Percentiles rank a stretch among this genome's conserved stretches.
These are phyloP conservation scores for Antennarius maculatus DNA, from an alignment of 2,797 vertebrate species.

Conservation along the genomic window DNA sequence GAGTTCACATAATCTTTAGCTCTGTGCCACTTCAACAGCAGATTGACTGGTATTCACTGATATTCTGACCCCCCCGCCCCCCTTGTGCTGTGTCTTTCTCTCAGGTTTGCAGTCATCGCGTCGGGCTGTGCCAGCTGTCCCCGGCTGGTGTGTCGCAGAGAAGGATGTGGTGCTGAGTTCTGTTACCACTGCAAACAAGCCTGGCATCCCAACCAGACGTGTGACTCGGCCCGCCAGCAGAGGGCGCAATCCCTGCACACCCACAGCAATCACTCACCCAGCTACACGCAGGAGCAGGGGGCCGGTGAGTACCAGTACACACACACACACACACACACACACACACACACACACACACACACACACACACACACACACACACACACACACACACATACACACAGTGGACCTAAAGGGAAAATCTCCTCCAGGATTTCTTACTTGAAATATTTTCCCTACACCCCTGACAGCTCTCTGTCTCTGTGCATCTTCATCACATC, in stretches of 20 bases:
- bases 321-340: constrained; percentile 2
- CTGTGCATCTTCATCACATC: constrained; percentile 27
- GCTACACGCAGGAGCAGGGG: constrained; percentile 93
- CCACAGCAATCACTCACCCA: constrained; percentile 95
- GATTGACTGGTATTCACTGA: too few species aligned
- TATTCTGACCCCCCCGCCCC: neutral
- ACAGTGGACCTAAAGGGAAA: neutral
- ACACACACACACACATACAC: too few species aligned
- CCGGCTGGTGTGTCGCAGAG: constrained; percentile 92
- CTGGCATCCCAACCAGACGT: constrained; percentile 99
- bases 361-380: too few species aligned
- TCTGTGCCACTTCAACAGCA: too few species aligned
- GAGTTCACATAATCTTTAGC: too few species aligned
- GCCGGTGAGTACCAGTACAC: constrained; percentile 79
- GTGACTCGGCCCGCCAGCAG: constrained; percentile 96
- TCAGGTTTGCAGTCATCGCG: constrained; percentile 95
- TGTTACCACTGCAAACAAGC: constrained; percentile 99
- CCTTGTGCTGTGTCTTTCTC: constrained; percentile 5
- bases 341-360: neutral
- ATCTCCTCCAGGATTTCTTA: constrained; percentile 16
- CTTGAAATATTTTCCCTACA: constrained; percentile 40
- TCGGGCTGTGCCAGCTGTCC: constrained; percentile 99
- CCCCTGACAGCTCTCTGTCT: constrained; percentile 31
- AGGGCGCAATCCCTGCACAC: constrained; percentile 90
- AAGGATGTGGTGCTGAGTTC: constrained; percentile 96